Evolutionary conservation across 2,797 vertebrate species (phyloP).

Genomic region (Spea hammondii): DNA sequence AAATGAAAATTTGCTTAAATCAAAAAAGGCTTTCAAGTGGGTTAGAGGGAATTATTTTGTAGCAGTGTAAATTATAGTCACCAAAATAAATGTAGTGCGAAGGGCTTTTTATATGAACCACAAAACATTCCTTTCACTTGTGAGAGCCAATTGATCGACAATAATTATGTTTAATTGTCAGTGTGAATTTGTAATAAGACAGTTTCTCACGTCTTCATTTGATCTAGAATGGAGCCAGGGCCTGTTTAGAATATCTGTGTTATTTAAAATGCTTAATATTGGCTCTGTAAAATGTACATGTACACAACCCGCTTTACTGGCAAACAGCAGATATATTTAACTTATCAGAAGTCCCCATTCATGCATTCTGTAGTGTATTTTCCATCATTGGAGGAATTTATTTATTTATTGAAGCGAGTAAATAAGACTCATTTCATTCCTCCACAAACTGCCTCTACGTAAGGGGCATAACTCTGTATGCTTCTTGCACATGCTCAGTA

Average conservation of each 20-base stretch:
- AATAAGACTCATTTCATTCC: too few species aligned
- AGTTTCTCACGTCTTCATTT: conserved; percentile 1
- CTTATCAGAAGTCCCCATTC: too few species aligned
- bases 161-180: conserved; percentile 40
- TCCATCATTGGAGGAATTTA: too few species aligned
- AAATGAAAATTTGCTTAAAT: conserved; percentile 43
- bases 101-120: conserved; percentile 18
- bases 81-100: conserved; percentile 14
- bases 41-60: conserved; percentile 43
- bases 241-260: conserved; percentile 5
- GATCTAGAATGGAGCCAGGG: conserved; percentile 14
- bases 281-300: too few species aligned
- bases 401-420: too few species aligned
- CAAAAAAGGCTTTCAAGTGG: conserved; percentile 38
- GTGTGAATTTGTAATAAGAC: conserved; percentile 30
- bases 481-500: too few species aligned
- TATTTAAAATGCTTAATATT: too few species aligned
- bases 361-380: too few species aligned
- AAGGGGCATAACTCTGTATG: too few species aligned
- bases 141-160: conserved; percentile 37
- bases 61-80: conserved; percentile 42
- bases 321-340: too few species aligned
- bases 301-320: too few species aligned
- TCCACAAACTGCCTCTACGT: too few species aligned
- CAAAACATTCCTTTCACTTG: conserved; percentile 24